These are phyloP conservation scores for Leucopternis melanops DNA, from an alignment of 2,113 vertebrate genomes.

Conservation along the genomic window DNA sequence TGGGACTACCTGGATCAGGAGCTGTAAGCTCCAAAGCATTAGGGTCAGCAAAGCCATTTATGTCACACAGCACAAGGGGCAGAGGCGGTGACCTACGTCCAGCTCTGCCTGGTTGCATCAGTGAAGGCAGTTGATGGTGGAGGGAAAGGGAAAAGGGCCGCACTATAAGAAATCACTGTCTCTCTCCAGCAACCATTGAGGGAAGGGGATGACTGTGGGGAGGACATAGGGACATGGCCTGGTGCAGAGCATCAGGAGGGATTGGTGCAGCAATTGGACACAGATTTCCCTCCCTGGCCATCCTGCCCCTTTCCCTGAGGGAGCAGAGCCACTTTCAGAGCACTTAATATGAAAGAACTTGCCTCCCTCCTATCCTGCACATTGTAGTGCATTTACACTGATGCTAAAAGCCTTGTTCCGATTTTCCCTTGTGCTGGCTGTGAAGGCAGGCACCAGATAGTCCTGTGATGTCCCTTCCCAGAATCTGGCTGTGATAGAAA, in stretches of 20 bases:
- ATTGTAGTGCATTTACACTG: rapidly evolving
- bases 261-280: not conserved
- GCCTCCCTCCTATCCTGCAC: not conserved
- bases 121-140: not conserved
- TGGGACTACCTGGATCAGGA: not conserved
- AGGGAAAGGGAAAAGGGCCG: not conserved
- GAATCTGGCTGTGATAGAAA: not conserved
- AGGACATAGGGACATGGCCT: not conserved
- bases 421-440: not conserved
- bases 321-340: not conserved
- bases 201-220: not conserved
- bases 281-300: not conserved
- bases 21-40: not conserved
- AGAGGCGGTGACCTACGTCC: not conserved
- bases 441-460: not conserved
- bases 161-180: not conserved
- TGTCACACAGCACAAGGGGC: not conserved
- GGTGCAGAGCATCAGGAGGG: not conserved
- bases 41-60: not conserved
- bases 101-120: not conserved
- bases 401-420: not conserved
- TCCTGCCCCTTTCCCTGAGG: not conserved
- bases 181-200: not conserved
- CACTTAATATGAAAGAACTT: not conserved
- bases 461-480: not conserved